phyloP scores from a whole-genome alignment of 2,888 invertebrate species.

The Thysanoteuthis rhombus region DNA sequence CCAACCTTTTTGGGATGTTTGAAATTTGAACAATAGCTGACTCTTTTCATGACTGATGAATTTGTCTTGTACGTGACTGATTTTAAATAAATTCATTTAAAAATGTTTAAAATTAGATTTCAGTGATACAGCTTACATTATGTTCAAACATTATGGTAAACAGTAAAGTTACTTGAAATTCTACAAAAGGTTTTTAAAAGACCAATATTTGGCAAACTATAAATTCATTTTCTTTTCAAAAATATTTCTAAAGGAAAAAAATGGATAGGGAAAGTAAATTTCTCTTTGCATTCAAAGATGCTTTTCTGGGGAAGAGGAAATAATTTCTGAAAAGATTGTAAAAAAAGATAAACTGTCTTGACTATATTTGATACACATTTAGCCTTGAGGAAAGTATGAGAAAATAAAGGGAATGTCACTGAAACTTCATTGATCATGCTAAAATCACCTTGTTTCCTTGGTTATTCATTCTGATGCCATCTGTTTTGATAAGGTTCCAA shows the following conservation, averaged over 20 bases:
- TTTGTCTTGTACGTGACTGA: neutral
- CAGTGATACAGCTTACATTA: neutral
- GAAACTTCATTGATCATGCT: neutral
- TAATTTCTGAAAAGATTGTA: neutral
- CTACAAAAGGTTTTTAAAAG: neutral
- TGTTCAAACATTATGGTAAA: conserved; percentile 12
- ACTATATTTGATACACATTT: neutral
- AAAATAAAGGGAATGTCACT: neutral
- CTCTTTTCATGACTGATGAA: neutral
- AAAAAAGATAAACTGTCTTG: neutral
- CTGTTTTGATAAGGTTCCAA: neutral
- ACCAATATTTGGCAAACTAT: neutral
- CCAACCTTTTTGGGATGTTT: neutral
- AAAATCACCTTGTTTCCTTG: neutral
- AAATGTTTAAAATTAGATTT: conserved; percentile 12
- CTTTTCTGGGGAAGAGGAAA: neutral
- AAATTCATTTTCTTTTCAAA: too few relatives aligned
- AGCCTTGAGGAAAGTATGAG: neutral
- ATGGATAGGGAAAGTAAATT: neutral
- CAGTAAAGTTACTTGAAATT: neutral
- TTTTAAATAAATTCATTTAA: neutral
- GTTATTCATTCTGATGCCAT: neutral
- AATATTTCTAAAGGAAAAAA: neutral
- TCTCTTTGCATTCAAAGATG: neutral
- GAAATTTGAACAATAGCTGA: neutral